Conservation (phyloP, 2,113 vertebrate genomes). For the Oriolus oriolus region DNA sequence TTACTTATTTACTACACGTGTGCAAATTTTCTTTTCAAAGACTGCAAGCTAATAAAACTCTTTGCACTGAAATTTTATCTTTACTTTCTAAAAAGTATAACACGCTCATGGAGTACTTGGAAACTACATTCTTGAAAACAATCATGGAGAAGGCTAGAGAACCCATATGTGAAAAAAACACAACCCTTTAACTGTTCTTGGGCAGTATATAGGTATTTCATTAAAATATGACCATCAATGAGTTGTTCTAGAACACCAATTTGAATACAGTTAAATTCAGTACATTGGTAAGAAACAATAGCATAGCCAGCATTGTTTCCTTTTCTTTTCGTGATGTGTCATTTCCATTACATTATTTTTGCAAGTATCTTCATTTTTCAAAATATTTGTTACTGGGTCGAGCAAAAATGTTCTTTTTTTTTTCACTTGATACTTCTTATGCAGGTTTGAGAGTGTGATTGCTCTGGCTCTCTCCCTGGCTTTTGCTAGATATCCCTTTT, state of each 20-base stretch:
- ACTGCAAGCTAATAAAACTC: not conserved
- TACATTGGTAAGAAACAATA: not conserved
- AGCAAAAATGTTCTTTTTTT: not conserved
- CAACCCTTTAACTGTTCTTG: not conserved
- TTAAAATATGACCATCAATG: not conserved
- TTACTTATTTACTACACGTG: not conserved
- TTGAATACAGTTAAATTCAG: not conserved
- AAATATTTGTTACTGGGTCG: not conserved
- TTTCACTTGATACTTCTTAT: not conserved
- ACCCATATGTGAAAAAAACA: rapidly evolving
- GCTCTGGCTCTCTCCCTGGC: not conserved
- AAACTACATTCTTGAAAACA: not conserved
- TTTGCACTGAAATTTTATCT: not conserved
- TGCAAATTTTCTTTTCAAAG: not conserved
- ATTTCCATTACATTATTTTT: not conserved
- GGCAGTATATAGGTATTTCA: not conserved
- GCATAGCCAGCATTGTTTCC: not conserved
- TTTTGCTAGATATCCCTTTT: not conserved
- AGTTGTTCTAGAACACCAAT: not conserved
- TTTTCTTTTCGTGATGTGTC: not conserved
- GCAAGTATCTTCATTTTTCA: not conserved
- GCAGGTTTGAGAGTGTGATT: not conserved
- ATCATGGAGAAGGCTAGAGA: not conserved
- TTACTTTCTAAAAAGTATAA: not conserved
- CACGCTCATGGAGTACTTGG: not conserved